These are phyloP conservation scores for Morone saxatilis DNA, from an alignment of 2,113 vertebrate species.

Conservation along the genomic window DNA sequence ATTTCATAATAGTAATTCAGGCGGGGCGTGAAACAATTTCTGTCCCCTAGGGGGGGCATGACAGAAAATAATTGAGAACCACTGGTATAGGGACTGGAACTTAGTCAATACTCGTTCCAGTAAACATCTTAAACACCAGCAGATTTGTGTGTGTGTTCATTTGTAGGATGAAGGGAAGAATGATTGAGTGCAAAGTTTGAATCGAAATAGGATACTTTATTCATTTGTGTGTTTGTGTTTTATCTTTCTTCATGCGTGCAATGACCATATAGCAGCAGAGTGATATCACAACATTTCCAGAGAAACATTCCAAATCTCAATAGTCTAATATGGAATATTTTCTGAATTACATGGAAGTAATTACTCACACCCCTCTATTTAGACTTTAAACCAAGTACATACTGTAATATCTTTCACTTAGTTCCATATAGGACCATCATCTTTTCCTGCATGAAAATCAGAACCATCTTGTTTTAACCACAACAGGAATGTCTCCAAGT, in stretches of 20 bases:
- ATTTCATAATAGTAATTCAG: too few relatives aligned
- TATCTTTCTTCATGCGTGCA: too few relatives aligned
- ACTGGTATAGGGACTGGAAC: background rate
- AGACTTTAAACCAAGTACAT: too few relatives aligned
- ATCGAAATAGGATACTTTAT: too few relatives aligned
- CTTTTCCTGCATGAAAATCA: background rate
- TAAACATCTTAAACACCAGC: background rate
- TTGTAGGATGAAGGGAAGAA: too few relatives aligned
- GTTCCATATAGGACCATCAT: background rate
- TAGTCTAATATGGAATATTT: background rate
- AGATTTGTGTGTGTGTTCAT: background rate
- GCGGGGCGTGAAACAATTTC: too few relatives aligned
- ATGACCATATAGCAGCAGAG: too few relatives aligned
- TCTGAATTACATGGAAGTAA: background rate
- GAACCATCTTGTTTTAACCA: background rate
- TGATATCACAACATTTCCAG: background rate
- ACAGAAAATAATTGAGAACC: too few relatives aligned
- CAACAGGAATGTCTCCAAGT: background rate
- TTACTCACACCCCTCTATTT: background rate
- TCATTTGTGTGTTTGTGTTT: background rate
- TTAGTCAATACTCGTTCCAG: background rate
- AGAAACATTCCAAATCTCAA: slow-evolving; percentile 11
- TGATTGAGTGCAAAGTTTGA: too few relatives aligned
- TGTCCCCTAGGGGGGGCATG: too few relatives aligned
- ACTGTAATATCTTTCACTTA: too few relatives aligned